Evolutionary conservation across 1,140 invertebrate genomes (phyloP), one percentile per base, ranked within the genome.

Genomic region (Drosophila paulistorum): DNA sequence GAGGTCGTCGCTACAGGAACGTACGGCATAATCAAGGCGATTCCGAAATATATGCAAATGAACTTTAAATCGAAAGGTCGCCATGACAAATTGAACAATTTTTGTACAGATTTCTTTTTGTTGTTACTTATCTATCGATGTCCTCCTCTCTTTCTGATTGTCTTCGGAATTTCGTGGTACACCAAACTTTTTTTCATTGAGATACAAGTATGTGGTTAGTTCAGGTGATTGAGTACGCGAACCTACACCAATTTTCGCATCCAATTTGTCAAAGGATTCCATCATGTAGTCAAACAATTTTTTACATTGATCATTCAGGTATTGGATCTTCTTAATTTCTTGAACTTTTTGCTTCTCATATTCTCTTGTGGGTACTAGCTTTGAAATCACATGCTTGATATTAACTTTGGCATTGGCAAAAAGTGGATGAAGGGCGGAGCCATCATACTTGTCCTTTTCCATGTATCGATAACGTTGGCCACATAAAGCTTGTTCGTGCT

Each of bases 11-110:
- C 20, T 23, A 51, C 45, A 59, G 33, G 20, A 30, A 51, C 35
- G 65, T 61, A 65, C 74, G 66, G 64, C 70, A 73, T 68, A 85
- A 86, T 82, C 69, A 79, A 71, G 58, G 59, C 66, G 48, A 45
- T 66, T 66, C 37, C n/a, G 30, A 30, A 67, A 61, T 51, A 74
- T 68, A 78, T 78, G 75, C 68, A 78, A 78, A 78, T 78, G 75
- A 78, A 78, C 70, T 76, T 30, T 30, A 54, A 60, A 70, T 51
- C 42, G 55, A 45, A 54, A 68, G 70, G 65, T 73, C 70, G 61
- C 14, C 64, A 60, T 71, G 79, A 81, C 64, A 85, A 85, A 85
- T 85, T 86, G 68, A 85, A 82, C 71, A 64, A 86, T 87, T 82
- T 72, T 48, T 75, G 45, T 39, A 65, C 67, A 77, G 74, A 74